Evolutionary conservation across 2,888 invertebrate species (phyloP), one percentile per base, ranked within the genome.

Genomic region (Drosophila birchii): DNA sequence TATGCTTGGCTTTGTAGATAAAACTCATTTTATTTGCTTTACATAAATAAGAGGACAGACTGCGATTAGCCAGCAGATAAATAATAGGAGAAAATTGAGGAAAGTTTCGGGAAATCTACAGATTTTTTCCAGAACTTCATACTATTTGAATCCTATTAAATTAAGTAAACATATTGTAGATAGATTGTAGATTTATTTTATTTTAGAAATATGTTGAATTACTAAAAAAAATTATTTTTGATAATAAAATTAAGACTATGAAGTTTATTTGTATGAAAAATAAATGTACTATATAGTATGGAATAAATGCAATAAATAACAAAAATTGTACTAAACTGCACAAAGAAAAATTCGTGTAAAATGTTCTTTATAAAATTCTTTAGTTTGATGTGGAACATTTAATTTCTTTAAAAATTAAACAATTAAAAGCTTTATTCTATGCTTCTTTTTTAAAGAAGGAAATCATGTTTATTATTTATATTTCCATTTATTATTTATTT

Each of bases 21-120:
- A 59, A 59, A 29, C 20, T 8, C 12, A n/a, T 39, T 20, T 0
- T 29, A 58, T 57, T 59, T 56, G 16, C 29, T n/a, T 58, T n/a
- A 26, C 34, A 58, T 53, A 58, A 36, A 58, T 53, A 36, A 26
- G 54, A 51, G 20, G 14, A 34, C 11, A 26, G 9, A 3, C 14
- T 14, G 29, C 20, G 41, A 56, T 51, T 34, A 49, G 7, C 8
- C 32, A 20, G 16, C 32, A 34, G 20, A 51, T 34, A 51, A 51
- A 51, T 51, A 34, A 14, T 14, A 20, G 20, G 32, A 5, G 18
- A 12, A 39, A 44, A 44, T 26, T 26, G 18, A 9, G 5, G n/a
- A 39, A 9, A 8, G 16, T 45, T 9, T 9, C 0, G n/a, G 11
- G 5, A 45, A 45, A 26, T 16, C 26, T 16, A 9, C 8, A 16